Percentiles rank a stretch among this genome's conserved stretches.
Conservation (phyloP, 2,797 vertebrate species). For the Hemibagrus guttatus region DNA sequence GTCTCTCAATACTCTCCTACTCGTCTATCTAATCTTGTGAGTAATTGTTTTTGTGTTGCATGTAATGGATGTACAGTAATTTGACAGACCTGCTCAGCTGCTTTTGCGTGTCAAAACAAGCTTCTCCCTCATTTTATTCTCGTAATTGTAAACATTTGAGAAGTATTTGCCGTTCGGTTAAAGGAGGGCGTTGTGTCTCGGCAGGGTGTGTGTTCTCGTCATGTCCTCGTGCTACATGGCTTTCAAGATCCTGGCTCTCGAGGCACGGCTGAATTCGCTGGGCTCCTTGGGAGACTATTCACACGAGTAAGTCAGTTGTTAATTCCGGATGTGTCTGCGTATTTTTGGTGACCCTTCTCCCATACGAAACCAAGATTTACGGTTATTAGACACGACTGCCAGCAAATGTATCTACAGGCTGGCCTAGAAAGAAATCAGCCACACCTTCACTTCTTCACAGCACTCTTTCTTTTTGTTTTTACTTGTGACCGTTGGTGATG, state of each 20-base stretch:
- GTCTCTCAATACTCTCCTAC: constrained; percentile 82
- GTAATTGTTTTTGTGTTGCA: constrained; percentile 67
- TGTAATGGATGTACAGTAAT: not conserved
- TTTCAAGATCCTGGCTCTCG: constrained; percentile 85
- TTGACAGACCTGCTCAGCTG: not conserved
- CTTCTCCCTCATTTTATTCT: constrained; percentile 29
- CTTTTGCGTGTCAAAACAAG: constrained; percentile 27
- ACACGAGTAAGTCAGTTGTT: constrained; percentile 74
- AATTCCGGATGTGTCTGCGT: not conserved
- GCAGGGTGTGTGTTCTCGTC: constrained; percentile 86
- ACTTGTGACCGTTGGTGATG: not conserved
- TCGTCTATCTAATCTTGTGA: constrained; percentile 88
- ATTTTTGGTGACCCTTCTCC: not conserved
- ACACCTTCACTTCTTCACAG: not conserved
- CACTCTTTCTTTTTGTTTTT: not conserved
- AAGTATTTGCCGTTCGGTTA: not conserved
- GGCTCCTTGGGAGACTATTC: constrained; percentile 72
- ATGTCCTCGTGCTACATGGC: constrained; percentile 91
- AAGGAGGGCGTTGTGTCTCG: constrained; percentile 17
- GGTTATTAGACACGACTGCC: not conserved
- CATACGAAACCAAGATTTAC: not conserved
- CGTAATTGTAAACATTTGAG: not conserved
- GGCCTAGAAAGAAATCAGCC: constrained; percentile 5
- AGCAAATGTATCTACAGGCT: not conserved
- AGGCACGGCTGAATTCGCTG: constrained; percentile 81